Evolutionary conservation across 2,888 invertebrate species (phyloP), one percentile per base, ranked within the genome.

Genomic region (Sympetrum striolatum): DNA sequence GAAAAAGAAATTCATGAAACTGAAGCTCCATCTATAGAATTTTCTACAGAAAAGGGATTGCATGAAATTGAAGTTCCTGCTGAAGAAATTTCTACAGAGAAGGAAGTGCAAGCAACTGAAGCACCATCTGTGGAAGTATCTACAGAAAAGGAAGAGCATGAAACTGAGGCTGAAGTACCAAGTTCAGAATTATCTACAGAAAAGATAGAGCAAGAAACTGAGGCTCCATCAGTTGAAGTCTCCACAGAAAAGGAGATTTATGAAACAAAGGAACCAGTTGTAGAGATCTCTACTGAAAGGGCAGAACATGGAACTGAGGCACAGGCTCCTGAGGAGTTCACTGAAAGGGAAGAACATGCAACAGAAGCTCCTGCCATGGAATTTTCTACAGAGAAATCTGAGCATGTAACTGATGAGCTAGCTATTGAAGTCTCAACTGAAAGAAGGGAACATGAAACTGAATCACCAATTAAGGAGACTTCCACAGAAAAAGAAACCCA

Each of bases 311-410:
- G 35, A 12, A 64, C 86, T 14, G 31, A 60, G 58, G 82, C 31
- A 10, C 58, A 31, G 5, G 35, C 22, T 82, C n/a, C 12, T 31
- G n/a, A 37, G 58, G 86, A 86, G 18, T 4, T 58, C 14, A 35
- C 12, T 22, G 10, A 18, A 10, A 35, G 37, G n/a, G 14, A 35
- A 10, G 25, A 81, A 10, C 18, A 82, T 12, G 82, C 15, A 10
- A 31, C 53, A 12, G 25, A 15, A 18, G 64, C 18, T 64, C 15
- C 37, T 37, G 25, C 44, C 79, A 35, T 90, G n/a, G 91, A 90
- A 91, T 80, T 91, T 39, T 91, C 91, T 90, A 91, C 92, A 35
- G 92, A 92, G 91, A 91, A 91, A 64, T 90, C 91, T 39, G 92
- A 92, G 80, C 91, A 91, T 91, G 91, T 92, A 90, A 91, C 91